Percentiles rank a stretch among this genome's conserved stretches.
Evolutionary conservation across 2,797 vertebrate species (phyloP).

Genomic region (Schizothorax lantsangensis): DNA sequence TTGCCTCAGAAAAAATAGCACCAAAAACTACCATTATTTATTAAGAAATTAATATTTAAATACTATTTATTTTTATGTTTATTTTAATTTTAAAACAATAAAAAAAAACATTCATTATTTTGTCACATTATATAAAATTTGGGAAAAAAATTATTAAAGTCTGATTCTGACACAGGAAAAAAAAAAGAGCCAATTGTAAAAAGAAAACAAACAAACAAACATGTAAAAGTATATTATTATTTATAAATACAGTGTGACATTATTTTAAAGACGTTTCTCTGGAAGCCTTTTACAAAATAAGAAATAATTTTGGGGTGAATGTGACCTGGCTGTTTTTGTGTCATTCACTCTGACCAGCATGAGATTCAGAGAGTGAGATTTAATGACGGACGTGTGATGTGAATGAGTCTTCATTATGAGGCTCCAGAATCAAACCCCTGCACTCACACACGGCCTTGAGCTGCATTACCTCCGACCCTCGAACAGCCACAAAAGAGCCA

Average conservation of each 20-base stretch:
- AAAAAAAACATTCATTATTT: too few species aligned
- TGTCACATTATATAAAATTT: not conserved
- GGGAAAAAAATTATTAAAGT: too few species aligned
- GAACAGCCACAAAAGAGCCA: not conserved
- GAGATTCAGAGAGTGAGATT: not conserved
- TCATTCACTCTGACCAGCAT: not conserved
- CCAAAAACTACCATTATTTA: not conserved
- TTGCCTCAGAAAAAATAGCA: not conserved
- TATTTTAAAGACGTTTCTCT: not conserved
- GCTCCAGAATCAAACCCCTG: not conserved
- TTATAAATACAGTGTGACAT: not conserved
- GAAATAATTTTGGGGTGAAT: not conserved
- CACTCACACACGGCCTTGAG: not conserved
- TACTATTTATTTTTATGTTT: too few species aligned
- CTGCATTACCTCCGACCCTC: not conserved
- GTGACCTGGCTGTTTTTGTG: not conserved
- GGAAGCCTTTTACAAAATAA: not conserved
- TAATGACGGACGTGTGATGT: not conserved
- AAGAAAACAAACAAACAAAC: not conserved
- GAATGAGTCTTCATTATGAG: not conserved
- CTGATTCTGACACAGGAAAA: too few species aligned
- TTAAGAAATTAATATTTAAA: not conserved
- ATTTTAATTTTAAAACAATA: not conserved
- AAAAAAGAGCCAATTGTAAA: not conserved
- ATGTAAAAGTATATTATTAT: not conserved